Percentiles rank a stretch among this genome's conserved stretches.
These are phyloP conservation scores for Condylura cristata DNA, from an alignment of 2,113 vertebrate species.

Conservation along the genomic window DNA sequence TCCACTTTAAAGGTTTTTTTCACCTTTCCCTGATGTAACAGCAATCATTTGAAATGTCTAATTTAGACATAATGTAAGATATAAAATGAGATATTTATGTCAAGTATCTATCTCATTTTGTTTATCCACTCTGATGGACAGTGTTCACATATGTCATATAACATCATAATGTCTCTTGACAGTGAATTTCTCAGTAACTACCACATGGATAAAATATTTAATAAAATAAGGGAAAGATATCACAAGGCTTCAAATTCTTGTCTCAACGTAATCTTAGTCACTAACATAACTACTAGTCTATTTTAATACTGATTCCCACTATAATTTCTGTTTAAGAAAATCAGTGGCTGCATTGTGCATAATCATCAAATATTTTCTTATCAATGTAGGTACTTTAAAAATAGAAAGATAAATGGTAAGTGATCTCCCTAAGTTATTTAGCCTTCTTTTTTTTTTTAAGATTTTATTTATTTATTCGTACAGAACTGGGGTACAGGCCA, in stretches of 20 bases:
- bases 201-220: not conserved
- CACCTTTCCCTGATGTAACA: not conserved
- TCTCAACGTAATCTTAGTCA: not conserved
- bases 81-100: not conserved
- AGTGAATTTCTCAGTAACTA: not conserved
- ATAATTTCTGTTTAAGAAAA: not conserved
- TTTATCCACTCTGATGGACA: fast-evolving
- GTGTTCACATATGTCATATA: not conserved
- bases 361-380: not conserved
- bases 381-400: not conserved
- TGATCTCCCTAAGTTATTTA: not conserved
- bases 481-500: too few relatives aligned
- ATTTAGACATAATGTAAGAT: not conserved
- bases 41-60: not conserved
- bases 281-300: not conserved
- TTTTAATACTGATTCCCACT: not conserved
- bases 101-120: not conserved
- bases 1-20: not conserved
- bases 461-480: too few relatives aligned
- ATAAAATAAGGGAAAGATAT: not conserved
- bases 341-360: not conserved
- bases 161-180: not conserved
- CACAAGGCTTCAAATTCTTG: not conserved
- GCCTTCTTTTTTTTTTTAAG: too few relatives aligned
- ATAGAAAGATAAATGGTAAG: not conserved